phyloP scores from a whole-genome alignment of 2,797 vertebrate species.

The Leptoclinus maculatus region DNA sequence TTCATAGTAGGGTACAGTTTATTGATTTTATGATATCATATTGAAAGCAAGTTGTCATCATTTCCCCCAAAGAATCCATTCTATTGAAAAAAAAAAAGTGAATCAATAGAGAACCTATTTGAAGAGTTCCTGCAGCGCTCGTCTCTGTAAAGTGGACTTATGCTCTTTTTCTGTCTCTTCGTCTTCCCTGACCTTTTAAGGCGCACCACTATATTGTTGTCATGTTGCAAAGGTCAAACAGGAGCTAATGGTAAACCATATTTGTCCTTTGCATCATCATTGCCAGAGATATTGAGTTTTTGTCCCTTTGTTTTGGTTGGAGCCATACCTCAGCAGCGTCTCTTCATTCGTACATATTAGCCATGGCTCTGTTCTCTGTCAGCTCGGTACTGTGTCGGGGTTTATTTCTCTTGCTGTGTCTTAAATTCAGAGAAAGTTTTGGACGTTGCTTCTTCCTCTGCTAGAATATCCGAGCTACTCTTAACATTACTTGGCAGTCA shows the following conservation, averaged over 20 bases:
- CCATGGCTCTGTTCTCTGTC: conserved; percentile 43
- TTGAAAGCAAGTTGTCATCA: conserved; percentile 26
- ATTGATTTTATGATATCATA: conserved; percentile 28
- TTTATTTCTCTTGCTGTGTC: conserved; percentile 17
- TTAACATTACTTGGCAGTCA: conserved; percentile 21
- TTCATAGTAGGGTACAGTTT: conserved; percentile 6
- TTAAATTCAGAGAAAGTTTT: conserved; percentile 35
- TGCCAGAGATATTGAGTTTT: conserved; percentile 76
- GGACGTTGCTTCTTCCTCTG: conserved; percentile 8
- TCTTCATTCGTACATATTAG: conserved; percentile 72
- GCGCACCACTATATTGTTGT: conserved; percentile 71
- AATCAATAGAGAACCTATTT: conserved; percentile 17
- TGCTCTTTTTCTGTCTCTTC: conserved; percentile 42
- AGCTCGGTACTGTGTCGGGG: conserved; percentile 13
- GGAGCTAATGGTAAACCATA: conserved; percentile 71
- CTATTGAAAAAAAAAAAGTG: background rate
- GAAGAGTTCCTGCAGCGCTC: conserved; percentile 39
- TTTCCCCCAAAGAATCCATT: conserved; percentile 5
- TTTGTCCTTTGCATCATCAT: conserved; percentile 75
- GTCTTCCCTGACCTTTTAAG: conserved; percentile 80
- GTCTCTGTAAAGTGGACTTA: conserved; percentile 36
- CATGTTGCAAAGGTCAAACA: conserved; percentile 79
- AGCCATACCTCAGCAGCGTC: conserved; percentile 56
- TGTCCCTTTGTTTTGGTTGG: conserved; percentile 66
- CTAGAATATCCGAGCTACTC: background rate